phyloP scores from a whole-genome alignment of 2,113 vertebrate species.

The Cyanoderma ruficeps region DNA sequence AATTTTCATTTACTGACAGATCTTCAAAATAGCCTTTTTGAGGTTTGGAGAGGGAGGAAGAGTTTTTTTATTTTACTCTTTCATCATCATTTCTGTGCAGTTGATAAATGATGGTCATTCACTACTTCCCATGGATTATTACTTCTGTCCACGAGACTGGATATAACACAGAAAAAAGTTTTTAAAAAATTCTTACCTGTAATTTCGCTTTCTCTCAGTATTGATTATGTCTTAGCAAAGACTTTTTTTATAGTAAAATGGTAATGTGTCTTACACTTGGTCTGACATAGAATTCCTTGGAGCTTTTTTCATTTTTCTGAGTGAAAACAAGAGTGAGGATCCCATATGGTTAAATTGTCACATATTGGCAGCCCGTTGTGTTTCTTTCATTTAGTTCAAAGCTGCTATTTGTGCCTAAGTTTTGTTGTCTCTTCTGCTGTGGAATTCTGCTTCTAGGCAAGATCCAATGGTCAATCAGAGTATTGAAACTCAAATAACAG shows the following conservation, averaged over 20 bases:
- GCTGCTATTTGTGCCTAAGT: neutral
- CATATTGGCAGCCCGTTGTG: neutral
- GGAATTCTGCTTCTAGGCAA: neutral
- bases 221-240: neutral
- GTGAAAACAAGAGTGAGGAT: neutral
- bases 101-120: slow-evolving; percentile 16
- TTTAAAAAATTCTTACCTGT: neutral
- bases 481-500: neutral
- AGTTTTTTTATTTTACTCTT: neutral
- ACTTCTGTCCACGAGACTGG: neutral
- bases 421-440: neutral
- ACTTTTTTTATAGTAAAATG: neutral
- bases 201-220: slow-evolving; percentile 2
- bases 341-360: neutral
- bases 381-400: neutral
- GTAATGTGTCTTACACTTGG: neutral
- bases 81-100: neutral
- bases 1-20: neutral
- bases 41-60: neutral
- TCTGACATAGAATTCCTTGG: neutral
- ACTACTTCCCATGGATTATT: slow-evolving; percentile 4
- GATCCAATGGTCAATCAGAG: neutral
- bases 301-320: neutral
- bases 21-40: neutral
- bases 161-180: neutral